A percentile compares a stretch with the other conserved stretches of the same genome.
Evolutionary conservation across 2,797 vertebrate genomes (phyloP).

Genomic region (Clarias platycephalus): DNA sequence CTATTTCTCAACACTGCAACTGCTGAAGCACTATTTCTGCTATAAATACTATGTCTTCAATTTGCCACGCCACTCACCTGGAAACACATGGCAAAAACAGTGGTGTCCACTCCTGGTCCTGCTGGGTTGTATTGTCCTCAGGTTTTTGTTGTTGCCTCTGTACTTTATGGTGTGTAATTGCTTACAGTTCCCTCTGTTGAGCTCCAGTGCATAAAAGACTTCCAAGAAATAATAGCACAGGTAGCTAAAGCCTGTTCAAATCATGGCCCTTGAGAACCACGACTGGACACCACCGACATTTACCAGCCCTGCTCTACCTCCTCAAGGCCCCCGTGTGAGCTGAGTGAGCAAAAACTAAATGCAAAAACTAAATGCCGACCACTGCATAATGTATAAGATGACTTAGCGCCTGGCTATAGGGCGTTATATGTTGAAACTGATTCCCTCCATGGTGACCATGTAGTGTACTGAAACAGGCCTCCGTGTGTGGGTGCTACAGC

Average conservation of each 20-base stretch:
- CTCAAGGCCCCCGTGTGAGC: constrained; percentile 42
- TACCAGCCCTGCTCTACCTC: constrained; percentile 49
- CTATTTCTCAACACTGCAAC: constrained; percentile 41
- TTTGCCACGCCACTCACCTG: constrained; percentile 57
- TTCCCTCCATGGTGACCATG: constrained; percentile 46
- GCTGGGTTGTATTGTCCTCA: constrained; percentile 53
- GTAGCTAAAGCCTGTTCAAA: constrained; percentile 54
- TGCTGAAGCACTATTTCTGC: constrained; percentile 44
- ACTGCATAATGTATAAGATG: constrained; percentile 52
- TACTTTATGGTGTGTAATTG: constrained; percentile 50
- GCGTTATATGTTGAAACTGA: constrained; percentile 41
- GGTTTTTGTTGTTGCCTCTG: constrained; percentile 54
- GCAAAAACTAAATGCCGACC: constrained; percentile 48
- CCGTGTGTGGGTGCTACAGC: constrained; percentile 53
- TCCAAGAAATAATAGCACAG: constrained; percentile 48
- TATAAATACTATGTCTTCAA: constrained; percentile 35
- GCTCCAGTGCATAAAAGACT: constrained; percentile 50
- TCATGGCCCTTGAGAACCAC: constrained; percentile 56
- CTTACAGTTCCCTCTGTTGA: constrained; percentile 49
- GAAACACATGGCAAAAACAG: constrained; percentile 53
- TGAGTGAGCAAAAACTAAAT: constrained; percentile 41
- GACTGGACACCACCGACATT: constrained; percentile 60
- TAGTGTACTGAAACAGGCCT: constrained; percentile 45
- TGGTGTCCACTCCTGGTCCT: constrained; percentile 63
- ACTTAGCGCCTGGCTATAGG: constrained; percentile 52